Conservation (phyloP, 2,797 vertebrate genomes). For the Varecia variegata region DNA sequence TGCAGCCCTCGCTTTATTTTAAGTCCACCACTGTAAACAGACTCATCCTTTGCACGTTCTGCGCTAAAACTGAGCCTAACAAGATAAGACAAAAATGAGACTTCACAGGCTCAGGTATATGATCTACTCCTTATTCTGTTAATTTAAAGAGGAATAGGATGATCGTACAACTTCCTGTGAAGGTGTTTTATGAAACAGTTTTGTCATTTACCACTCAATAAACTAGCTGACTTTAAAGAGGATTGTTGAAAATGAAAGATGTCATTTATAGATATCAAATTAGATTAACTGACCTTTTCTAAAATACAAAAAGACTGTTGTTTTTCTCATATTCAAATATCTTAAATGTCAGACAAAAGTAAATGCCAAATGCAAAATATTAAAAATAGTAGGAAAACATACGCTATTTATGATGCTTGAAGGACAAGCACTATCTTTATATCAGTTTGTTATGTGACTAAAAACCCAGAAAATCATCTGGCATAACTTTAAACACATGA, state of each 20-base stretch:
- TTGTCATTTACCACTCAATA: neutral
- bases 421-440: neutral
- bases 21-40: neutral
- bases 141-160: neutral
- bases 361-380: slow-evolving; percentile 57
- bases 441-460: neutral
- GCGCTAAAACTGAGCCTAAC: neutral
- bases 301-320: slow-evolving; percentile 51
- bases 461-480: slow-evolving; percentile 28
- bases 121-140: neutral
- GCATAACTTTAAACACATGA: neutral
- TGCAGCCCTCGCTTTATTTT: neutral
- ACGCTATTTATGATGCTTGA: slow-evolving; percentile 46
- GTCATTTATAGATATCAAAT: slow-evolving; percentile 32
- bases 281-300: slow-evolving; percentile 48
- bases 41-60: neutral
- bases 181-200: neutral
- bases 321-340: slow-evolving; percentile 51
- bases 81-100: neutral
- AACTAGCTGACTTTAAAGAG: neutral
- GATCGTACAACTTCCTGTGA: neutral
- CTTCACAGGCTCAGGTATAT: neutral
- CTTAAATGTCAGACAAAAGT: slow-evolving; percentile 58
- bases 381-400: slow-evolving; percentile 58
- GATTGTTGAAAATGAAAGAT: neutral